Base-by-base conservation (phyloP, 2,797 vertebrate species). In the Poeciliopsis turneri region DNA sequence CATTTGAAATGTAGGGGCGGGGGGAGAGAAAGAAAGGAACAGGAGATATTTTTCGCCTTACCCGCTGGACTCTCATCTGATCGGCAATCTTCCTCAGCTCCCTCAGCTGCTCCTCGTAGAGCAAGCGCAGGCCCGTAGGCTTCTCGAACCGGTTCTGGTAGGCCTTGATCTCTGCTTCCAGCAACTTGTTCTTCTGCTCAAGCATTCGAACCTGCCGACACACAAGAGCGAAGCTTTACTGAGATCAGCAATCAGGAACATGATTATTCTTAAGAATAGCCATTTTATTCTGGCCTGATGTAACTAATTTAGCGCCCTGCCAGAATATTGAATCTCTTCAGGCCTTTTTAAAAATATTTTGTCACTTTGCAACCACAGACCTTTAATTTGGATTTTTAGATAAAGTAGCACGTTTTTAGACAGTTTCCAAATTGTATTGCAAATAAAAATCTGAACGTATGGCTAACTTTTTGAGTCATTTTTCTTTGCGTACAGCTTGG, bases 51-150 rank as follows among this genome's bases (percentile, higher is more conserved):
- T 55, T 10, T 55, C 7, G 2, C 80, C 91, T 95, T 82, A 94
- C 92, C 90, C 92, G 85, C 77, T 94, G 92, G 77, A 86, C 80
- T 86, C 86, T 95, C 94, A 95, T 94, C 86, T 95, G 94, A 5
- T 96, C 93, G 41, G 95, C 93, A 45, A 93, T 76, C 76, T 85
- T 95, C 80, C 77, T 92, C 84, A 95, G 87, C 80, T 95, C 94
- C 83, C 47, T 92, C 84, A 96, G 89, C 78, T 95, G 91, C 16
- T 95, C 94, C 89, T 95, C 91, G 10, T 95, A 94, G 18, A 96
- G 81, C 39, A 85, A 84, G 45, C 91, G 92, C 69, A 95, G 85
- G 75, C 93, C 93, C 20, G 93, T 84, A 2, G 94, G 86, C 74
- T 84, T 94, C 72, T 92, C 72, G 75, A 53, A 95, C 30, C 93